Evolutionary conservation across 1,140 invertebrate species (phyloP), one percentile per base, ranked within the genome.

Genomic region (Linepithema humile): DNA sequence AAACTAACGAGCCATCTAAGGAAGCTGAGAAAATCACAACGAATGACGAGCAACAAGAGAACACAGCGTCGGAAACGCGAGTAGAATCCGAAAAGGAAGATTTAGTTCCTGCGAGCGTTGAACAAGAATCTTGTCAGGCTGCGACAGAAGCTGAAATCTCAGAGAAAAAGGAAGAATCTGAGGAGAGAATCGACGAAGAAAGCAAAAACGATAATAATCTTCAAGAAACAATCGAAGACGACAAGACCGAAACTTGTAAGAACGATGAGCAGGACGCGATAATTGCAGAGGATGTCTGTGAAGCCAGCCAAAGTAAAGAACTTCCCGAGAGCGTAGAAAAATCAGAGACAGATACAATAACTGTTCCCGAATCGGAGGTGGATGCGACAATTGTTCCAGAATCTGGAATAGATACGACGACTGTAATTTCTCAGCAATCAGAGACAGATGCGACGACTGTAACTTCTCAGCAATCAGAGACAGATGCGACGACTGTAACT

Each of bases 1-100:
- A 91, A 35, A 87, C 85, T 7, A 78, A 90, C 10, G 88, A 90
- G 26, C 83, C 83, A 12, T 23, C 29, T 29, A 83, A 90, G 69
- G 73, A 85, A 29, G 48, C 26, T 10, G 69, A 85, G 26, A 65
- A 62, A 48, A 35, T 17, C 67, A 10, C 29, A 59, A 59, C n/a
- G 59, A 84, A 60, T 57, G 62, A 70, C 15, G 20, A 55, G 62
- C 35, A 20, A 59, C 5, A 10, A 43, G n/a, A 9, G 23, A 15
- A 53, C 53, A 17, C 32, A 43, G 26, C 29, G 5, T 40, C 17
- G 15, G 57, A 72, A 50, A n/a, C 20, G 32, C 23, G 9, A 20
- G 55, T 26, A 20, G 60, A 87, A 75, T 17, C 55, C 6, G 59
- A 84, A 20, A 45, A 59, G 9, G 38, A 78, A 53, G 12, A 64